phyloP scores from a whole-genome alignment of 2,113 vertebrate species.

The Ancistrus triradiatus region DNA sequence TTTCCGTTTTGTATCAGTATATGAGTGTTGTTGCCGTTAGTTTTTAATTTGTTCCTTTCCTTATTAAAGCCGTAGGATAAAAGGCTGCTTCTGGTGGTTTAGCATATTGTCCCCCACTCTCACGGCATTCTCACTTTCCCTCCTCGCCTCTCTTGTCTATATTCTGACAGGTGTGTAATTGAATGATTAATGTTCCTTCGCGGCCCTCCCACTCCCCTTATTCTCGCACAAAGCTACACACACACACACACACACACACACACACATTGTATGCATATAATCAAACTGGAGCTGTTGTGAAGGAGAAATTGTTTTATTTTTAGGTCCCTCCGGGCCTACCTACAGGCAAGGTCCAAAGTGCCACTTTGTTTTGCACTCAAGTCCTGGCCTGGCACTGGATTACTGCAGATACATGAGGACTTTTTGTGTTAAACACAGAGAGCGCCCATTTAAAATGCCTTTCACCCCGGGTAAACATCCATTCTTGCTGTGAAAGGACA shows the following conservation, averaged over 20 bases:
- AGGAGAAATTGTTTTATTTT: conserved; percentile 8
- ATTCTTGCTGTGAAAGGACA: conserved; percentile 11
- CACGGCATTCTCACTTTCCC: conserved; percentile 14
- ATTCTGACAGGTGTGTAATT: conserved; percentile 82
- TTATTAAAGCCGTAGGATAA: too few relatives aligned
- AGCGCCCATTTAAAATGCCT: conserved; percentile 24
- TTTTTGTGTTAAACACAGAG: too few relatives aligned
- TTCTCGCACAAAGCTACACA: conserved; percentile 17
- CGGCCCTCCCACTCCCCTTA: conserved; percentile 38
- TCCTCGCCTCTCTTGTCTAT: conserved; percentile 62
- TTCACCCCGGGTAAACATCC: conserved; percentile 19
- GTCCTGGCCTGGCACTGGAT: too few relatives aligned
- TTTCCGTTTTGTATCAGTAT: too few relatives aligned
- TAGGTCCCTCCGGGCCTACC: not conserved
- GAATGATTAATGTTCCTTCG: conserved; percentile 74
- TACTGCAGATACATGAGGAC: too few relatives aligned
- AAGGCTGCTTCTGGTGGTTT: conserved; percentile 23
- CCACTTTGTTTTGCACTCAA: too few relatives aligned
- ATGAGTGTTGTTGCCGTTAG: too few relatives aligned
- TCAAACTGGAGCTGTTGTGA: conserved; percentile 29
- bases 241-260: not conserved
- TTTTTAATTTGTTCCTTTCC: too few relatives aligned
- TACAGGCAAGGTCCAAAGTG: too few relatives aligned
- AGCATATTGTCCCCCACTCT: conserved; percentile 26
- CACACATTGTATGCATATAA: conserved; percentile 15